A percentile compares a stretch with the other conserved stretches of the same genome.
phyloP scores from a whole-genome alignment of 2,113 vertebrate genomes.

The Microtus richardsoni region DNA sequence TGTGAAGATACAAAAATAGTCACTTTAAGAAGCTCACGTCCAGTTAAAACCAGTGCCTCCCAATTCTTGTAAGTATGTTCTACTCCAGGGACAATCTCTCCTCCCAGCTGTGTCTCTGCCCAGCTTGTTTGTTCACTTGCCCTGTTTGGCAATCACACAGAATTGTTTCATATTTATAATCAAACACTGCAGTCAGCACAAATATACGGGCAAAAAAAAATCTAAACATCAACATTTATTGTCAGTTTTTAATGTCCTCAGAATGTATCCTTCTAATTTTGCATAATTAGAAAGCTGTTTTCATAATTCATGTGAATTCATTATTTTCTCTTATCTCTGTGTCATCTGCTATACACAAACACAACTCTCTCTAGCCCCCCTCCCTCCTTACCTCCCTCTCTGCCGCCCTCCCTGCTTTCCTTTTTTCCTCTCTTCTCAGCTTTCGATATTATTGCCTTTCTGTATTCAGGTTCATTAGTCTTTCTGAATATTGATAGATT shows the following conservation, averaged over 20 bases:
- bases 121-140: neutral
- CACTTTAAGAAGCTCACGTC: neutral
- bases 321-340: neutral
- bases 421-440: neutral
- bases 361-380: too few relatives aligned
- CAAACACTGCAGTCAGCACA: neutral
- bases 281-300: neutral
- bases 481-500: neutral
- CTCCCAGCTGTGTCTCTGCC: neutral
- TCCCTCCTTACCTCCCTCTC: neutral
- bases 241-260: neutral
- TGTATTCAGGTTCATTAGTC: too few relatives aligned
- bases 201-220: neutral
- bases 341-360: neutral
- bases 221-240: neutral
- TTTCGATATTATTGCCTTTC: neutral
- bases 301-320: neutral
- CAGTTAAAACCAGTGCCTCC: neutral
- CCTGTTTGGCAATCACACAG: neutral
- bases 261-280: neutral
- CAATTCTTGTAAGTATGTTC: rapidly evolving
- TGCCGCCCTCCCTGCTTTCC: neutral
- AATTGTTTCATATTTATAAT: neutral
- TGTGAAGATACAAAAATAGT: neutral
- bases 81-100: neutral